These are phyloP conservation scores for Eubucco bourcierii DNA, from an alignment of 2,113 vertebrate genomes.

Conservation along the genomic window DNA sequence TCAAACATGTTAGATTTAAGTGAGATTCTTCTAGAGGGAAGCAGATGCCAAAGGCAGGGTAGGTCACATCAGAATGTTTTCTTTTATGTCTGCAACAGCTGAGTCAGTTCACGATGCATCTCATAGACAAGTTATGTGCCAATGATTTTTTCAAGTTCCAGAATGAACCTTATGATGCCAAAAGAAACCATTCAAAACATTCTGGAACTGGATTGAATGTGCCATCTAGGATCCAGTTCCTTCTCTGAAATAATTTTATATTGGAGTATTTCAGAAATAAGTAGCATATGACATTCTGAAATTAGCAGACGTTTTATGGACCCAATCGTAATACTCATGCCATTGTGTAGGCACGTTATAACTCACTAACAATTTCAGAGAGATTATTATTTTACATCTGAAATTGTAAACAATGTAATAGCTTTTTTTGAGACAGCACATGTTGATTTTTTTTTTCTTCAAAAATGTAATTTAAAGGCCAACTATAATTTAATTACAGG, in stretches of 20 bases:
- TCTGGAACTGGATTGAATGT: neutral
- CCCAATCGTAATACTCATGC: neutral
- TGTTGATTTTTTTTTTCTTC: neutral
- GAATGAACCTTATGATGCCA: neutral
- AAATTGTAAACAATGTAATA: neutral
- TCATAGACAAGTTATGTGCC: neutral
- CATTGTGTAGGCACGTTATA: neutral
- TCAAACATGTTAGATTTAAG: neutral
- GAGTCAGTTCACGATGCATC: conserved; percentile 30
- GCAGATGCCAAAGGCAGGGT: neutral
- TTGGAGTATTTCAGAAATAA: conserved; percentile 13
- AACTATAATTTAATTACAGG: neutral
- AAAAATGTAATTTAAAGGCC: neutral
- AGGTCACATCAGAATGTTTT: conserved; percentile 20
- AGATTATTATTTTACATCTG: neutral
- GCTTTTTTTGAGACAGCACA: neutral
- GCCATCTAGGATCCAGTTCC: neutral
- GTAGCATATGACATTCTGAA: neutral
- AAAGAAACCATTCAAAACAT: conserved; percentile 36
- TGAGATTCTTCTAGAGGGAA: neutral
- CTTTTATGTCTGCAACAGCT: conserved; percentile 15
- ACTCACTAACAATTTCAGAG: neutral
- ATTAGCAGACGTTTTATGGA: neutral
- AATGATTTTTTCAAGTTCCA: conserved; percentile 5
- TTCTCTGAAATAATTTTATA: neutral